Conservation (phyloP, 2,888 invertebrate species). For the Drosophila algonquin region DNA sequence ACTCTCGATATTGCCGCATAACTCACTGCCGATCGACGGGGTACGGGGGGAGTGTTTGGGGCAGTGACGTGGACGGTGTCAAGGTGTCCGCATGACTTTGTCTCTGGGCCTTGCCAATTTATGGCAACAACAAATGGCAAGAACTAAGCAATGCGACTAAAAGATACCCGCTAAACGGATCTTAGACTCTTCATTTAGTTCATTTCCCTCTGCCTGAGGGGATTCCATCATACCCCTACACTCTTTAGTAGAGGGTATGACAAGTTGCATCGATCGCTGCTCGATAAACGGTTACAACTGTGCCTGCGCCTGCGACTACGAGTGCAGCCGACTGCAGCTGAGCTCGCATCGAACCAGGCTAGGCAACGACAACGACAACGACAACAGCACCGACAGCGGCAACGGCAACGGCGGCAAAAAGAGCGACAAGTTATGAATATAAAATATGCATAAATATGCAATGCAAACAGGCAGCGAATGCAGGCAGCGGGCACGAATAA, state of each 20-base stretch:
- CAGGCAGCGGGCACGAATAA: constrained; percentile 61
- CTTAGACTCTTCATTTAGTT: not conserved
- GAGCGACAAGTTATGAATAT: constrained; percentile 79
- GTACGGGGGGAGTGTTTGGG: not conserved
- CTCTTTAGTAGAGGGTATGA: not conserved
- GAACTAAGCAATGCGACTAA: constrained; percentile 1
- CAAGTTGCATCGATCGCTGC: constrained; percentile 73
- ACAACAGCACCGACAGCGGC: not conserved
- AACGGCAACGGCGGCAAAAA: constrained; percentile 27
- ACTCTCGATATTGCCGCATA: constrained; percentile 65
- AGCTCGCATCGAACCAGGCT: not conserved
- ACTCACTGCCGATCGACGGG: constrained; percentile 38
- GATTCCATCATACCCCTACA: not conserved
- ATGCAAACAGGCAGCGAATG: constrained; percentile 43
- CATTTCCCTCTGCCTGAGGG: not conserved
- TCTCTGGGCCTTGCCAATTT: constrained; percentile 66
- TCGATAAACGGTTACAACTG: constrained; percentile 64
- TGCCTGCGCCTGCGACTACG: constrained; percentile 33
- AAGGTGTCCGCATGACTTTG: constrained; percentile 64
- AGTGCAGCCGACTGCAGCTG: not conserved
- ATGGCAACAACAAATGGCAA: constrained; percentile 39
- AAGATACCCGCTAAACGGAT: not conserved
- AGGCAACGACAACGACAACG: not conserved
- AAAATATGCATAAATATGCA: constrained; percentile 80
- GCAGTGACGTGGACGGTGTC: constrained; percentile 49